Conservation (phyloP, 37 sponge, comb jelly and placozoan species). For the Ephydatia muelleri region DNA sequence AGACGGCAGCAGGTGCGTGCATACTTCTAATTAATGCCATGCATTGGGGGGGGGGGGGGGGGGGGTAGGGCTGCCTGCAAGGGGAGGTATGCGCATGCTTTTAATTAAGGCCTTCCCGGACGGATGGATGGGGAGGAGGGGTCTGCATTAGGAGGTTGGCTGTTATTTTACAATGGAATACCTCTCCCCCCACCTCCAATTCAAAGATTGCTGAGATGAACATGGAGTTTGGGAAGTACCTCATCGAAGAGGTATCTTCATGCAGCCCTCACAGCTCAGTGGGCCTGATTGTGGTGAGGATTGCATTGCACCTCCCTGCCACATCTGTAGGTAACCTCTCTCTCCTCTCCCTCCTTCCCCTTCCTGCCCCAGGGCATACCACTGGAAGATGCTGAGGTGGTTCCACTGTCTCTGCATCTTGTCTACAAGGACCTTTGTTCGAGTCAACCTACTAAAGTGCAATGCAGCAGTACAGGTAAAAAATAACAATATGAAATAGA, state of each 20-base stretch:
- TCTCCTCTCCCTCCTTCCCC: background rate
- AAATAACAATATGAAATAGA: too few species aligned
- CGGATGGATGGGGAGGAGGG: background rate
- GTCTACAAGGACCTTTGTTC: conserved; percentile 37
- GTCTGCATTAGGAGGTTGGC: background rate
- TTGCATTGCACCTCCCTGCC: background rate
- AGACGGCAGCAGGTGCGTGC: conserved; percentile 40
- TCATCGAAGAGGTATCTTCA: conserved; percentile 22
- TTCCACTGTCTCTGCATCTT: conserved; percentile 15
- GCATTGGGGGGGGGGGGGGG: too few species aligned
- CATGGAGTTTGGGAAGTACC: conserved; percentile 13
- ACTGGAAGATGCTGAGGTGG: background rate
- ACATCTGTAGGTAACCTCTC: background rate
- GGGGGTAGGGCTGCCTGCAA: too few species aligned
- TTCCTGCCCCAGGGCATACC: conserved; percentile 16
- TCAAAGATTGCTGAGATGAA: conserved; percentile 18
- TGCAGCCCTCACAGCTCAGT: conserved; percentile 10
- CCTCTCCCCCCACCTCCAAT: background rate
- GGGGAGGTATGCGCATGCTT: too few species aligned
- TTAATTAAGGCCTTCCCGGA: too few species aligned
- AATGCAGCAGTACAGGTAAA: conserved; percentile 34
- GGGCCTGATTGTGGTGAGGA: conserved; percentile 34
- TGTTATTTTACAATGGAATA: background rate
- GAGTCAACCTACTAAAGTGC: conserved; percentile 21
- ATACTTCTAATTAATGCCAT: background rate